Evolutionary conservation across 1,140 invertebrate species (phyloP).

Genomic region (Drosophila malerkotliana): DNA sequence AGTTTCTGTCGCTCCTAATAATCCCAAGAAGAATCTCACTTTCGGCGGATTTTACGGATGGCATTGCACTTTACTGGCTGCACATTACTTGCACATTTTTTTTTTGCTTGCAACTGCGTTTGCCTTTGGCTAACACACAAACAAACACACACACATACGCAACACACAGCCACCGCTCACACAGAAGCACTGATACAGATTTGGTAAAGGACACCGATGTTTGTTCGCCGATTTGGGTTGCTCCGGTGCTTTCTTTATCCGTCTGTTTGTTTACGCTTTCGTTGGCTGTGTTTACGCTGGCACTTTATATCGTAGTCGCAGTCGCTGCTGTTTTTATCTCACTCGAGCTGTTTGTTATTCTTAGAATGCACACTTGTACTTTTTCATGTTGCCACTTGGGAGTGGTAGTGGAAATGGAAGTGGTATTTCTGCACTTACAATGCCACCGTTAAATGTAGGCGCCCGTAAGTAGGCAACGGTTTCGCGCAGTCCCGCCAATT

Average conservation of each 20-base stretch:
- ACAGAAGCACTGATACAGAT: background rate
- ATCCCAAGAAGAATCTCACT: conserved; percentile 47
- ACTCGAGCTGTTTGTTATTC: conserved; percentile 58
- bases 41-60: conserved; percentile 53
- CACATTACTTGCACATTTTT: conserved; percentile 63
- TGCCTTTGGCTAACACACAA: conserved; percentile 31
- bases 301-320: conserved; percentile 25
- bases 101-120: conserved; percentile 6
- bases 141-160: conserved; percentile 6
- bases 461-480: conserved; percentile 51
- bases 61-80: conserved; percentile 57
- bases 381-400: conserved; percentile 41
- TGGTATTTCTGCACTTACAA: conserved; percentile 25
- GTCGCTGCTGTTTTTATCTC: conserved; percentile 42
- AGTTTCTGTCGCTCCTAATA: conserved; percentile 40
- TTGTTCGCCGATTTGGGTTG: conserved; percentile 19
- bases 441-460: conserved; percentile 26
- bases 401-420: background rate
- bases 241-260: conserved; percentile 22
- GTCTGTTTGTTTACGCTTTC: conserved; percentile 40
- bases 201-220: conserved; percentile 7
- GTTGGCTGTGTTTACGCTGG: conserved; percentile 30
- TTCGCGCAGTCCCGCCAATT: conserved; percentile 40
- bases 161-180: background rate
- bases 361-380: conserved; percentile 48